Evolutionary conservation across 2,888 invertebrate species (phyloP).

Genomic region (Sarcophaga subvicina): DNA sequence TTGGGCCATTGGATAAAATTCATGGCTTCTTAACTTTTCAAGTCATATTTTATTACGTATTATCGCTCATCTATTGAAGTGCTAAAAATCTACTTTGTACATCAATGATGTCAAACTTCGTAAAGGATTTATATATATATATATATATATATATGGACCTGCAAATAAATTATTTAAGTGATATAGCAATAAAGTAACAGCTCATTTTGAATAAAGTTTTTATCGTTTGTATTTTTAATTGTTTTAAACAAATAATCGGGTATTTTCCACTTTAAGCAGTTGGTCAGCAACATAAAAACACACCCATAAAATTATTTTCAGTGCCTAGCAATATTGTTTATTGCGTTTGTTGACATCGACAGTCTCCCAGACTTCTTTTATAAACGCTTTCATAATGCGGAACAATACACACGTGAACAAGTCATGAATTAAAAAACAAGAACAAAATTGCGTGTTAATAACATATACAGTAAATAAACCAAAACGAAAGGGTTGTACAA

Average conservation of each 20-base stretch:
- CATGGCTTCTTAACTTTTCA: too few relatives aligned
- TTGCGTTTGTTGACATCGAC: slow-evolving; percentile 6
- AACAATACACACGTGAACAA: slow-evolving; percentile 47
- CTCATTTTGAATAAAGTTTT: slow-evolving; percentile 3
- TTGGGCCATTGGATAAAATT: too few relatives aligned
- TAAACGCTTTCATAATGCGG: slow-evolving; percentile 1
- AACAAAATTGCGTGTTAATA: slow-evolving; percentile 29
- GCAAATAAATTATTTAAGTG: too few relatives aligned
- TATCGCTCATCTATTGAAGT: too few relatives aligned
- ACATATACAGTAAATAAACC: background rate
- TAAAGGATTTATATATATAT: too few relatives aligned
- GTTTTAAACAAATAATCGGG: slow-evolving; percentile 14
- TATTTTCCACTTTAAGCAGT: slow-evolving; percentile 35
- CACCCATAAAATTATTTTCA: background rate
- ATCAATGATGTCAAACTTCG: too few relatives aligned
- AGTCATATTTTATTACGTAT: too few relatives aligned
- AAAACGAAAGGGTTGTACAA: too few relatives aligned
- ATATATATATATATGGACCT: too few relatives aligned
- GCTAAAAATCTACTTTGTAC: too few relatives aligned
- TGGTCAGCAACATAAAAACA: background rate
- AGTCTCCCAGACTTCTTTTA: background rate
- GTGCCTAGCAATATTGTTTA: background rate
- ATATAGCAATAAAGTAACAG: background rate
- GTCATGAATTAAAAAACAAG: slow-evolving; percentile 26
- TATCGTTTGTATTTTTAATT: too few relatives aligned